These are phyloP conservation scores for Homarus americanus DNA, from an alignment of 1,140 invertebrate genomes.

Conservation along the genomic window DNA sequence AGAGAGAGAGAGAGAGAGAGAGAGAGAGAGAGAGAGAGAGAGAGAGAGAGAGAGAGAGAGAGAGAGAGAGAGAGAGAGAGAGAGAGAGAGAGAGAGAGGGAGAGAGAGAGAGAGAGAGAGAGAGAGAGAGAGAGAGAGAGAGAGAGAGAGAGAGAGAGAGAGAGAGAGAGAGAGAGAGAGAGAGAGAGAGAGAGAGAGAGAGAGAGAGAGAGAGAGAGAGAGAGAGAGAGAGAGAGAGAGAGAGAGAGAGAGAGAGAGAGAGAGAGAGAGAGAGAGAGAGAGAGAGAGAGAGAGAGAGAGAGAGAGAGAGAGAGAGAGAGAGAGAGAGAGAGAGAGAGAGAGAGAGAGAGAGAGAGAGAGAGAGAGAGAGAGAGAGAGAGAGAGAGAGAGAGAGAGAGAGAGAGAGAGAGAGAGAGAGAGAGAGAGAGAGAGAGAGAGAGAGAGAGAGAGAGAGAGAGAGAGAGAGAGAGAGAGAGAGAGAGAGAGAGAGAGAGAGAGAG, in stretches of 20 bases:
- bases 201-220: too few relatives aligned
- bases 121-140: too few relatives aligned
- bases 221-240: too few relatives aligned
- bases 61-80: background rate
- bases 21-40: slow-evolving; percentile 2
- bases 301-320: background rate
- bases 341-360: background rate
- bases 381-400: background rate
- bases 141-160: background rate
- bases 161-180: too few relatives aligned
- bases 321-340: background rate
- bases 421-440: background rate
- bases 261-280: too few relatives aligned
- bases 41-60: background rate
- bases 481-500: background rate
- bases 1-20: background rate
- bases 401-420: background rate
- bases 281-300: too few relatives aligned
- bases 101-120: background rate
- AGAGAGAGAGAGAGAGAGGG: background rate
- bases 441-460: background rate
- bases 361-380: background rate
- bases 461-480: too few relatives aligned
- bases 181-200: too few relatives aligned
- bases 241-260: too few relatives aligned